A percentile compares a stretch with the other conserved stretches of the same genome.
Conservation (phyloP, 2,797 vertebrate species). For the Micrastur ruficollis region DNA sequence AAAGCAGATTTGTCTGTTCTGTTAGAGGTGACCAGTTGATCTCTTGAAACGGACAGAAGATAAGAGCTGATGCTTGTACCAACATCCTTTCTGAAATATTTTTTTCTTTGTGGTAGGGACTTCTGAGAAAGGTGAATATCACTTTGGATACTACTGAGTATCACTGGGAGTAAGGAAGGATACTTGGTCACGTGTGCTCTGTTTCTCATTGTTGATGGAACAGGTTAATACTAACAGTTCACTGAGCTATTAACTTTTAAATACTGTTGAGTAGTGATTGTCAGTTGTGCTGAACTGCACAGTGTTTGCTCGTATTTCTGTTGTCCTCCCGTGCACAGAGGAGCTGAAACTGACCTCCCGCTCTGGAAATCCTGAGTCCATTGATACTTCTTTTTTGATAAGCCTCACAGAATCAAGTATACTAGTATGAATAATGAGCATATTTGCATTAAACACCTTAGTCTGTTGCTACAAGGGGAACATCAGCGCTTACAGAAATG, state of each 20-base stretch:
- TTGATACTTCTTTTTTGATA: neutral
- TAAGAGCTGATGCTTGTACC: neutral
- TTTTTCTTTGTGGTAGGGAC: neutral
- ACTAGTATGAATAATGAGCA: neutral
- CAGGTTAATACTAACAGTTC: neutral
- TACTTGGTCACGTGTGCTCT: neutral
- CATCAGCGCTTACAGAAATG: neutral
- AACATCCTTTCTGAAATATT: neutral
- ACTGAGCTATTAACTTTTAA: neutral
- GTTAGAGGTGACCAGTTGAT: neutral
- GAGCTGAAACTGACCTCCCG: neutral
- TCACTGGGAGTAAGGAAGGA: neutral
- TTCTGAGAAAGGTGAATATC: neutral
- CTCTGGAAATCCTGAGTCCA: neutral
- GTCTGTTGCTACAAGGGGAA: neutral
- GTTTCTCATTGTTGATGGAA: neutral
- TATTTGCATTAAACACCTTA: neutral
- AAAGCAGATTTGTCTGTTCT: neutral
- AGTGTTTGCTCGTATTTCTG: neutral
- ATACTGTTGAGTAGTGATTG: neutral
- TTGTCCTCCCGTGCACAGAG: neutral
- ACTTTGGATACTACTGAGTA: too few species aligned
- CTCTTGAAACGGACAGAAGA: neutral
- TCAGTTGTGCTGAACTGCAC: neutral
- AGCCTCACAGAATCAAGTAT: neutral